These are phyloP conservation scores for Luperina testacea DNA, from an alignment of 2,888 invertebrate genomes.

Conservation along the genomic window DNA sequence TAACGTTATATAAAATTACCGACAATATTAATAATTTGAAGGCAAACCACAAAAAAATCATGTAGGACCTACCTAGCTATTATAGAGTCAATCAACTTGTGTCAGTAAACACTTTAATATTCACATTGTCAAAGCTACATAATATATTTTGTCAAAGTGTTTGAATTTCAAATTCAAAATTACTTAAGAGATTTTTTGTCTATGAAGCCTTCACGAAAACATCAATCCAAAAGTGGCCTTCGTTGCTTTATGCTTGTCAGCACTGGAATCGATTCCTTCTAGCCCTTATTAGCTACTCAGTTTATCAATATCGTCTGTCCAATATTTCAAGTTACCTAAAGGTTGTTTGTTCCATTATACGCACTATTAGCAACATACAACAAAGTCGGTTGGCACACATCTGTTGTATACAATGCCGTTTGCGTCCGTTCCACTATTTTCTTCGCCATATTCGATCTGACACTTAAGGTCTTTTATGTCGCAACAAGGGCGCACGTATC, in stretches of 20 bases:
- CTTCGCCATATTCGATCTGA: conserved; percentile 73
- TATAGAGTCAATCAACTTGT: conserved; percentile 26
- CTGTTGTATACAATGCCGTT: conserved; percentile 59
- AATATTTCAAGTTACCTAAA: conserved; percentile 22
- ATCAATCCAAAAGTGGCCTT: not conserved
- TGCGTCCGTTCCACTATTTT: conserved; percentile 67
- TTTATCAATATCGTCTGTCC: conserved; percentile 12
- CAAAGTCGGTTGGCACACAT: conserved; percentile 55
- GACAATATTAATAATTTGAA: conserved; percentile 16
- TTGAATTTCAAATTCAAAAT: conserved; percentile 7
- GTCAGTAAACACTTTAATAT: conserved; percentile 17
- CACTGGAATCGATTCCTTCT: not conserved
- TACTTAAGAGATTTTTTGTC: not conserved
- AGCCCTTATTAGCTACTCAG: not conserved
- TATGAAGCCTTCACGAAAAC: not conserved
- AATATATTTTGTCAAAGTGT: not conserved
- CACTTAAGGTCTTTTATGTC: conserved; percentile 73
- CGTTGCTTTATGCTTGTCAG: not conserved
- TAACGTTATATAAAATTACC: conserved; percentile 4
- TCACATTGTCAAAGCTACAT: not conserved
- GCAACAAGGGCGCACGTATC: conserved; percentile 67
- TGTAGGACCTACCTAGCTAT: not conserved
- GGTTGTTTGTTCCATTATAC: conserved; percentile 38
- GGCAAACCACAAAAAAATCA: conserved; percentile 13
- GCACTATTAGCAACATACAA: conserved; percentile 39